These are phyloP conservation scores for Chaetogeoica ovagalla DNA, from an alignment of 2,888 invertebrate genomes.

Conservation along the genomic window DNA sequence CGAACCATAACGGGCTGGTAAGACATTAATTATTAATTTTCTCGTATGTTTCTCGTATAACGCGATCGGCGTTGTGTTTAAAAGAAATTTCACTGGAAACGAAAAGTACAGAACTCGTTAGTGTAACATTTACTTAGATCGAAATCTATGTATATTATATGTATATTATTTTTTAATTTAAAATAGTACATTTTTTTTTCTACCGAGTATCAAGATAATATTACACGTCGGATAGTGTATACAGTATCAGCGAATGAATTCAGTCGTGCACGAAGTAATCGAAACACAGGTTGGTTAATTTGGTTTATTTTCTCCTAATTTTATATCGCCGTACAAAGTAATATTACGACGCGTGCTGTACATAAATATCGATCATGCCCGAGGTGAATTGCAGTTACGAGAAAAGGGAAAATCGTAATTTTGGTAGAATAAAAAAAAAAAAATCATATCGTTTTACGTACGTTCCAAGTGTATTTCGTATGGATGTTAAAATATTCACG, in stretches of 20 bases:
- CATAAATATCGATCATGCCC: no score
- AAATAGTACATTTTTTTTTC: not conserved
- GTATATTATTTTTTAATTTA: not conserved
- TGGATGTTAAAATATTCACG: no score
- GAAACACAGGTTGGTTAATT: not conserved
- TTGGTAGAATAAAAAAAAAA: not conserved
- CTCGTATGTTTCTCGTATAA: no score
- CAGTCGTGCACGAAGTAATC: constrained; percentile 6
- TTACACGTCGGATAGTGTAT: not conserved
- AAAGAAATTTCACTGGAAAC: no score
- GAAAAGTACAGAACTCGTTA: not conserved
- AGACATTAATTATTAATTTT: no score
- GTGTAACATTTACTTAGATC: not conserved
- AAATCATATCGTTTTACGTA: not conserved
- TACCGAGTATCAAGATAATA: not conserved
- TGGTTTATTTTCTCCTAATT: not conserved
- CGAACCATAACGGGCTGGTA: no score
- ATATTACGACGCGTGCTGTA: no score
- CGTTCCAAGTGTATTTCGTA: not conserved
- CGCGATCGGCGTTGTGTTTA: no score
- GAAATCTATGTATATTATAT: no score
- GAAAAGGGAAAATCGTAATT: not conserved
- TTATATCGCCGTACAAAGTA: no score
- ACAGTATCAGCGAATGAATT: not conserved
- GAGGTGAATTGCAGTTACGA: not conserved